Percentiles rank a stretch among this genome's conserved stretches.
phyloP scores from a whole-genome alignment of 2,888 invertebrate genomes.

The Conomelus anceps region DNA sequence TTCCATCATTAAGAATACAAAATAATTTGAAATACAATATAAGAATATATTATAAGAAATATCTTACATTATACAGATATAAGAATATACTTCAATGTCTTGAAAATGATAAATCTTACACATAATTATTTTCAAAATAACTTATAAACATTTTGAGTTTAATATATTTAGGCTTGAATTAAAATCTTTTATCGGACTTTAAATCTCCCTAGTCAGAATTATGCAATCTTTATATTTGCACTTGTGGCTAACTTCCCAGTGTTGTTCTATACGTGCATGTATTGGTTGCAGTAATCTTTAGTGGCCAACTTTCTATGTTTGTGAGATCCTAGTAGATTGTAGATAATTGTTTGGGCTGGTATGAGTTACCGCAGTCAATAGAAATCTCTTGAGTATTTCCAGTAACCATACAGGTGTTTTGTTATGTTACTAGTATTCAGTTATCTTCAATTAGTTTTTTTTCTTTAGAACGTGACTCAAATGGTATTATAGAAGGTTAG shows the following conservation, averaged over 20 bases:
- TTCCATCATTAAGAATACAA: too few species aligned
- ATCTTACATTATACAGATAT: too few species aligned
- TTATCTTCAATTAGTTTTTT: neutral
- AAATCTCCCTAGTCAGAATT: neutral
- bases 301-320: neutral
- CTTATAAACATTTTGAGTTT: too few species aligned
- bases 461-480: neutral
- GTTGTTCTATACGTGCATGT: neutral
- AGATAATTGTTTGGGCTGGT: neutral
- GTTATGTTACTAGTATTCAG: too few species aligned
- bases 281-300: neutral
- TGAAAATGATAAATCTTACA: too few species aligned
- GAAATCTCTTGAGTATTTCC: neutral
- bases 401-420: neutral
- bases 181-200: too few species aligned
- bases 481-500: neutral
- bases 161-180: too few species aligned
- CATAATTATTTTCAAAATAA: too few species aligned
- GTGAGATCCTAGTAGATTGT: neutral
- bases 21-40: too few species aligned
- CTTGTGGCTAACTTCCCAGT: neutral
- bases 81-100: too few species aligned
- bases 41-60: too few species aligned
- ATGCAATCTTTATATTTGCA: neutral
- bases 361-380: neutral